Base-by-base conservation (phyloP, 2,888 invertebrate species). In the Nesidiocoris tenuis region DNA sequence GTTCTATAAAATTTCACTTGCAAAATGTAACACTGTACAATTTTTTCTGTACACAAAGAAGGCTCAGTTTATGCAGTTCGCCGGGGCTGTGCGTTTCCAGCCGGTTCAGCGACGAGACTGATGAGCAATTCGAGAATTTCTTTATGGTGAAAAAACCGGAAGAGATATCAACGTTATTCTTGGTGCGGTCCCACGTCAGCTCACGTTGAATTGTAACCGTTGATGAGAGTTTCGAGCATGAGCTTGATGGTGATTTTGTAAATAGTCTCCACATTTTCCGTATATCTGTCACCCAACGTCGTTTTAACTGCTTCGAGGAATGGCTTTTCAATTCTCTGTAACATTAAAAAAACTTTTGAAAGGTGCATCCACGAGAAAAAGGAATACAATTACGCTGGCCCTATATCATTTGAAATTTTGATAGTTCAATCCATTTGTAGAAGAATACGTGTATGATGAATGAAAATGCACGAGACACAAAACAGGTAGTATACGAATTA, bases 201-300 rank as follows among this genome's bases (percentile, higher is more conserved):
- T 76, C 78, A 78, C 76, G 39, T 39, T 12, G 78, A 74, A 61
- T 79, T 72, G 77, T 80, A 94, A 9, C 95, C 95, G 79, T 89
- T 89, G 70, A 92, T 88, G 79, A 95, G 85, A 78, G 93, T 94
- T 83, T 93, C 91, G 81, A 96, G 88, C 80, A 96, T 94, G 82
- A 95, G 93, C 83, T 90, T 90, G 82, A 95, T 95, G 74, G 94
- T 93, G 80, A 92, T 87, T 84, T 91, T 90, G 87, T 96, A 96
- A 82, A 95, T 93, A 81, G 89, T 90, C 82, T 94, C 93, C 80
- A 96, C 92, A 85, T 95, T 94, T 70, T 92, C 91, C 9, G 95
- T 93, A 85, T 93, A 95, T 78, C 95, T 88, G 80, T 95, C 95
- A 1, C 93, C 94, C 54, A 96, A 86, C 0, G 95, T 95, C 78